phyloP scores from a whole-genome alignment of 2,113 vertebrate genomes.

The Ophthalmolycus amberensis region DNA sequence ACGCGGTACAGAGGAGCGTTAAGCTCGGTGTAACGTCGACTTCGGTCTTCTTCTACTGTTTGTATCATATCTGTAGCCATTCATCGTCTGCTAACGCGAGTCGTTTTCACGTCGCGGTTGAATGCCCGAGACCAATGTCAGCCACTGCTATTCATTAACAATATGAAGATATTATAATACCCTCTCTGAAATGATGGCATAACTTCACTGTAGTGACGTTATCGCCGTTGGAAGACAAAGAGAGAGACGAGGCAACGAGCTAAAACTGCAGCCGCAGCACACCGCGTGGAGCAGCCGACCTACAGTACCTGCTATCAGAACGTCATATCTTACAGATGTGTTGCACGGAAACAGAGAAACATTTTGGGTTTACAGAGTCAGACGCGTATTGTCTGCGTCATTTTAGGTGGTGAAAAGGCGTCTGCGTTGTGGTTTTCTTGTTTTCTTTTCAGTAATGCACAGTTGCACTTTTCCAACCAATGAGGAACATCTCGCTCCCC shows the following conservation, averaged over 20 bases:
- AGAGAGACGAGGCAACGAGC: slow-evolving; percentile 24
- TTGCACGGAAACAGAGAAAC: not conserved
- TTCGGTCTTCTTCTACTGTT: slow-evolving; percentile 19
- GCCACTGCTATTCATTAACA: not conserved
- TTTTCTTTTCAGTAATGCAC: not conserved
- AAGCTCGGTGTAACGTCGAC: slow-evolving; percentile 6
- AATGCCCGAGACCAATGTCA: not conserved
- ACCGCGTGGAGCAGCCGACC: not conserved
- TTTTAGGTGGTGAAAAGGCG: fast-evolving
- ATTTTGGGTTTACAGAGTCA: fast-evolving
- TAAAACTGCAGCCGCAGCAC: not conserved
- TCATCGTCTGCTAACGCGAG: not conserved
- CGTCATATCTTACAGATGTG: not conserved
- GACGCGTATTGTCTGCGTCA: not conserved
- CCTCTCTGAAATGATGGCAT: not conserved
- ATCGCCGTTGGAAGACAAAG: slow-evolving; percentile 48
- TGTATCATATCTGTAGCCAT: not conserved
- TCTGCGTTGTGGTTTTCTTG: not conserved
- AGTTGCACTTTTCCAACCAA: not conserved
- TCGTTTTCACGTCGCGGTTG: not conserved
- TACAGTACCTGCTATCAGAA: not conserved
- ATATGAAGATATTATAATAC: fast-evolving
- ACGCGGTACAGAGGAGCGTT: not conserved
- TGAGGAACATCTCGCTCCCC: not conserved
- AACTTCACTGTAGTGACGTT: slow-evolving; percentile 14